Evolutionary conservation across 2,888 invertebrate species (phyloP).

Genomic region (Sphaerophoria rueppellii): DNA sequence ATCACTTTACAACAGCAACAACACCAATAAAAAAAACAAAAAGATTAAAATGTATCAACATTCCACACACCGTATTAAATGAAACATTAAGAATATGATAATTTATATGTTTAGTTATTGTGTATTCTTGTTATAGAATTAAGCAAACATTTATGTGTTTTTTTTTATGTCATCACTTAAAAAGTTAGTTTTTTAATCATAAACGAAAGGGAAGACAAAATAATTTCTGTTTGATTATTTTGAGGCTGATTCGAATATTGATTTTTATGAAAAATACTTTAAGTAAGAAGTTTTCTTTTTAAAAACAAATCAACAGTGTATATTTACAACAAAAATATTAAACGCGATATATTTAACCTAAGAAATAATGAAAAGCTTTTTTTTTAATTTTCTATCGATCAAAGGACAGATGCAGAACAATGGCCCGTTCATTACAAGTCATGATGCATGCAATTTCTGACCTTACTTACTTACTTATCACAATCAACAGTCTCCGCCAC

Average conservation of each 20-base stretch:
- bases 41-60: constrained; percentile 25
- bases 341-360: constrained; percentile 4
- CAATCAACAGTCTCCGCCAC: too few species aligned
- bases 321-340: constrained; percentile 25
- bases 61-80: constrained; percentile 61
- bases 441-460: too few species aligned
- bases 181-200: constrained; percentile 12
- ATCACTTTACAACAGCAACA: background rate
- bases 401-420: too few species aligned
- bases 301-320: constrained; percentile 15
- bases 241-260: constrained; percentile 60
- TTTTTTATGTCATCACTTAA: background rate
- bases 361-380: background rate
- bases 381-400: too few species aligned
- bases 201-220: constrained; percentile 48
- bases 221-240: constrained; percentile 31
- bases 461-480: too few species aligned
- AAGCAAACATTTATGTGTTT: constrained; percentile 7
- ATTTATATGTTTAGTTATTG: constrained; percentile 40
- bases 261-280: constrained; percentile 46
- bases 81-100: constrained; percentile 12
- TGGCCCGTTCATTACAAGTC: too few species aligned
- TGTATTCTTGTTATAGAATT: constrained; percentile 29
- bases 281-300: constrained; percentile 13
- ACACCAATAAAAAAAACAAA: background rate